phyloP scores from a whole-genome alignment of 2,797 vertebrate species.

The Vespertilio murinus region DNA sequence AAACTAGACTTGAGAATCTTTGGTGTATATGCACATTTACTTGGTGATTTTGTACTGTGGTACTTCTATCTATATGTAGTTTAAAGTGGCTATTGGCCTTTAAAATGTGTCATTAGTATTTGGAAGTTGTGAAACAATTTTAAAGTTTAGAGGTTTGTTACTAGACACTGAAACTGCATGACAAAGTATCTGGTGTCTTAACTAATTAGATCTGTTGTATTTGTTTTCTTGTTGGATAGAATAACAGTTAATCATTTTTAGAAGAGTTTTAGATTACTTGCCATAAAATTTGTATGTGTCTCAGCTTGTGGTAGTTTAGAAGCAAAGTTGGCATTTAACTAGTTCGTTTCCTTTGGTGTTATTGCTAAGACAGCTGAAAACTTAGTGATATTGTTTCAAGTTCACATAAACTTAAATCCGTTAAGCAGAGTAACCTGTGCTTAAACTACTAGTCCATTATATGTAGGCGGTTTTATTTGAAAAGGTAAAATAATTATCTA shows the following conservation, averaged over 20 bases:
- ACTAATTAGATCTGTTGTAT: constrained; percentile 85
- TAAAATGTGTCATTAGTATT: constrained; percentile 46
- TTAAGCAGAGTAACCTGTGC: constrained; percentile 47
- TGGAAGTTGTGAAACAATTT: constrained; percentile 49
- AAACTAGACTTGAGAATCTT: constrained; percentile 44
- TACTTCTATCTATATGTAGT: constrained; percentile 55
- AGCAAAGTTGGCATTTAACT: constrained; percentile 77
- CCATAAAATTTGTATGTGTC: constrained; percentile 88
- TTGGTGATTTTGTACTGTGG: constrained; percentile 27
- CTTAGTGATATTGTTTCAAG: constrained; percentile 3
- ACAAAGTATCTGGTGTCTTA: constrained; percentile 80
- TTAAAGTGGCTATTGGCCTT: constrained; percentile 55
- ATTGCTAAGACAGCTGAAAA: constrained; percentile 37
- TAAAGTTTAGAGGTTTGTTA: constrained; percentile 56
- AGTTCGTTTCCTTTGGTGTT: constrained; percentile 65
- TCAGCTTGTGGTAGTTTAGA: constrained; percentile 76
- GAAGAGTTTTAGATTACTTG: constrained; percentile 85
- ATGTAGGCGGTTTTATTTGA: constrained; percentile 52
- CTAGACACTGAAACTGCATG: constrained; percentile 68
- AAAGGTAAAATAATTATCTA: constrained; percentile 45
- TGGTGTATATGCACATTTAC: not conserved
- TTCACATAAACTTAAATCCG: constrained; percentile 31
- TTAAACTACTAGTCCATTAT: constrained; percentile 54
- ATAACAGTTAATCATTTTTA: constrained; percentile 85
- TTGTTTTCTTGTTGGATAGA: constrained; percentile 85